Evolutionary conservation across 2,113 vertebrate genomes (phyloP), one percentile per base, ranked within the genome.

Genomic region (Anser brachyrhynchus): DNA sequence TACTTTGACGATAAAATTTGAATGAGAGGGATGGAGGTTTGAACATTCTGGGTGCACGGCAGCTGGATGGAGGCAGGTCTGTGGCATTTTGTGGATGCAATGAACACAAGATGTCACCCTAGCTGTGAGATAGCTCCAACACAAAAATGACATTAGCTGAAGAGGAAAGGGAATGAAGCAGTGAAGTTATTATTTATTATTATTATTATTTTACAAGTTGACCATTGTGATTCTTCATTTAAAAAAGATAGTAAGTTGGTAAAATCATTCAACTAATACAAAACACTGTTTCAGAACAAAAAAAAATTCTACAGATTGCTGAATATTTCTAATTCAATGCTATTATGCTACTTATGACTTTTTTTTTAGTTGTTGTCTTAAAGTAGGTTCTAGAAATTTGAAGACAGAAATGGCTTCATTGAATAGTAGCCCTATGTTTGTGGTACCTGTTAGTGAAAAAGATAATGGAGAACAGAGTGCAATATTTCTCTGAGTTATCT

Each of bases 21-120:
- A 59, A 77, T 12, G 3, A 26, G 11, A 54, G 26, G 7, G 23
- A 13, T 83, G 37, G 49, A 54, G 12, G 17, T 67, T 55, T 72
- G 44, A 17, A 17, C 0, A 0, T 74, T 82, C n/a, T 66, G 43
- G 6, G 33, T 62, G 9, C 15, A 4, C 9, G 13, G 73, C 49
- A 87, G 66, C 15, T 70, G 72, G 6, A 28, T 73, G 65, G 59
- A 83, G 78, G 25, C 41, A 49, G 21, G 20, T 55, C 15, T 26
- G 35, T 67, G 51, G 8, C 41, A 35, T 43, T 65, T 79, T 64
- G 51, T 73, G 57, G 18, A 10, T 70, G 59, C 31, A 93, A 44
- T 62, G 89, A 80, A 94, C 93, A 66, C 81, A 55, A 95, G 95
- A 18, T 94, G 87, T 92, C 84, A 79, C 89, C 62, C 74, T 76